These are phyloP conservation scores for Drosophila nr. fundita DNA, from an alignment of 2,888 invertebrate species.

Conservation along the genomic window DNA sequence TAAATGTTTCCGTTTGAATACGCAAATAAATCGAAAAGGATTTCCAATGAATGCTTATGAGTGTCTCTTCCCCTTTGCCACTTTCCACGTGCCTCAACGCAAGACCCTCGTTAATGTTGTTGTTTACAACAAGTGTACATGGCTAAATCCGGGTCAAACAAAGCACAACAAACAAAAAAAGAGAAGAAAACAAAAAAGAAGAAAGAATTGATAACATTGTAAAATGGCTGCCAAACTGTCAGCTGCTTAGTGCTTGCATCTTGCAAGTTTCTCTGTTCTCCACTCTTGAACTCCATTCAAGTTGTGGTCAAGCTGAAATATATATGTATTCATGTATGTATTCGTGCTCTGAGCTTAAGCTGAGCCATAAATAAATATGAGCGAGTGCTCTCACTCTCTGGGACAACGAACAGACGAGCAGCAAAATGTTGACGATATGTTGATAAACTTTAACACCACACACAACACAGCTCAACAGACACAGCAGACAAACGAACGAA, in stretches of 20 bases:
- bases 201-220: slow-evolving; percentile 60
- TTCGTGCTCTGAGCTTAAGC: slow-evolving; percentile 31
- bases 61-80: slow-evolving; percentile 44
- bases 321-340: slow-evolving; percentile 1
- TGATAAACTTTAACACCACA: slow-evolving; percentile 74
- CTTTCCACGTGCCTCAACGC: slow-evolving; percentile 13
- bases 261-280: slow-evolving; percentile 26
- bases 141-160: slow-evolving; percentile 66
- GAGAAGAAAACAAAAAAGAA: slow-evolving; percentile 2
- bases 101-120: slow-evolving; percentile 78
- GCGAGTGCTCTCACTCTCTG: slow-evolving; percentile 45
- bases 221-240: slow-evolving; percentile 75
- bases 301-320: slow-evolving; percentile 62
- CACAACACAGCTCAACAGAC: slow-evolving; percentile 21
- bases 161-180: slow-evolving; percentile 34
- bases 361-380: slow-evolving; percentile 78
- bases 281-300: slow-evolving; percentile 7
- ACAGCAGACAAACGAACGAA: slow-evolving; percentile 18
- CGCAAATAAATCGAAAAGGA: slow-evolving; percentile 81
- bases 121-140: slow-evolving; percentile 79
- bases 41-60: slow-evolving; percentile 79
- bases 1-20: slow-evolving; percentile 82
- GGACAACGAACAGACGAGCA: slow-evolving; percentile 40
- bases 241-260: slow-evolving; percentile 49
- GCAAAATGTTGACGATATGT: slow-evolving; percentile 71